phyloP scores from a whole-genome alignment of 2,797 vertebrate genomes.

The Coendou prehensilis region DNA sequence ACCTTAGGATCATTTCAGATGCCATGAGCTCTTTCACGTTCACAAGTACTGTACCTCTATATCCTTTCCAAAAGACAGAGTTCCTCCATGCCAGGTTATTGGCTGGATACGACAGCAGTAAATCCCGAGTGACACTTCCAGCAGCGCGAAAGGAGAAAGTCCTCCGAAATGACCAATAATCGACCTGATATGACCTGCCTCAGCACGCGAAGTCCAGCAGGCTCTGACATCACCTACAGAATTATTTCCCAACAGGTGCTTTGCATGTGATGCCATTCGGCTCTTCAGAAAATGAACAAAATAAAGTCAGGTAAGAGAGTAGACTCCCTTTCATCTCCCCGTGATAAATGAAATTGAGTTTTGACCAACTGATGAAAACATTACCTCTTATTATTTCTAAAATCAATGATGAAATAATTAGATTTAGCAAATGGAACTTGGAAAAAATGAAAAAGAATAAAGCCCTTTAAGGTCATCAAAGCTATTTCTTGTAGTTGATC shows the following conservation, averaged over 20 bases:
- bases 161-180: conserved; percentile 82
- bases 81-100: conserved; percentile 28
- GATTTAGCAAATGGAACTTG: conserved; percentile 82
- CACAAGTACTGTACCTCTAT: conserved; percentile 54
- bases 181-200: conserved; percentile 52
- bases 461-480: conserved; percentile 31
- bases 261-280: conserved; percentile 28
- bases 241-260: conserved; percentile 69
- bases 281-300: conserved; percentile 61
- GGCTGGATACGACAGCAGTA: conserved; percentile 41
- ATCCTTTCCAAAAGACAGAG: conserved; percentile 62
- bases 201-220: conserved; percentile 38
- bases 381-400: conserved; percentile 81
- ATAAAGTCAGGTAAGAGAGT: conserved; percentile 14
- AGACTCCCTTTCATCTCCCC: conserved; percentile 56
- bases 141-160: conserved; percentile 66
- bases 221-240: neutral
- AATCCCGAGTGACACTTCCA: conserved; percentile 78
- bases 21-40: neutral
- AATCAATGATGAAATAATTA: conserved; percentile 83
- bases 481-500: conserved; percentile 23
- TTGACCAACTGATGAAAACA: conserved; percentile 79
- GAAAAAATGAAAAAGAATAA: neutral
- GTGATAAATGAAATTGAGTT: conserved; percentile 79
- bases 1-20: neutral